Evolutionary conservation across 2,888 invertebrate genomes (phyloP), one percentile per base, ranked within the genome.

Genomic region (Blastobasis adustella): DNA sequence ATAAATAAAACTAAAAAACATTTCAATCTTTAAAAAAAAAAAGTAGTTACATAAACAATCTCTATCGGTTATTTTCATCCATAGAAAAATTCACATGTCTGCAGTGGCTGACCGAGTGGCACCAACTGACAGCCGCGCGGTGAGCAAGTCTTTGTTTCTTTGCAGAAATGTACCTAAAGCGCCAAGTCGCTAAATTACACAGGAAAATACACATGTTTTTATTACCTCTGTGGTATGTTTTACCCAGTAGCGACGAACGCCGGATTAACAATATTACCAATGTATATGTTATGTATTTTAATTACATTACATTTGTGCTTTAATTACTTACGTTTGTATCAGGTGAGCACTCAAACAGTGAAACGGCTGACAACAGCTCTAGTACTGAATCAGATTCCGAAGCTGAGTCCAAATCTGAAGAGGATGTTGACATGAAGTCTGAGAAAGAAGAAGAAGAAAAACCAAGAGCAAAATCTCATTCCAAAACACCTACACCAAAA

Each of bases 341-440:
- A 88, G 88, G 87, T 66, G 88, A 88, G 68, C 84, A 86, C 64
- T 80, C 85, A 56, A 78, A 85, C 51, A 65, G 85, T 49, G 90
- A 90, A 51, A 84, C 90, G 1, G 90, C 89, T 45, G 90, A 87
- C 47, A 88, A 82, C 39, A 84, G 78, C 51, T 74, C 83, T 37
- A 74, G 75, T 51, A 87, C 89, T 23, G 79, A 73, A 40, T 79
- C 84, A 2, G 86, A 84, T 55, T 80, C 80, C 49, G 88, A 73
- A 40, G 80, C 63, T 5, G 79, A 80, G 10, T 85, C 83, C n/a
- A 88, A 89, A 56, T 79, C 84, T 23, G 85, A 80, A 51, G 79
- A 73, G 36, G 83, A 80, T 41, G 76, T 77, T n/a, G 74, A 74
- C 54, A 63, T 71, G 8, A 79, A 79, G 58, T 71, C 72, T 9